Evolutionary conservation across 2,888 invertebrate genomes (phyloP), one percentile per base, ranked within the genome.

Genomic region (Amblyjoppa proteus): DNA sequence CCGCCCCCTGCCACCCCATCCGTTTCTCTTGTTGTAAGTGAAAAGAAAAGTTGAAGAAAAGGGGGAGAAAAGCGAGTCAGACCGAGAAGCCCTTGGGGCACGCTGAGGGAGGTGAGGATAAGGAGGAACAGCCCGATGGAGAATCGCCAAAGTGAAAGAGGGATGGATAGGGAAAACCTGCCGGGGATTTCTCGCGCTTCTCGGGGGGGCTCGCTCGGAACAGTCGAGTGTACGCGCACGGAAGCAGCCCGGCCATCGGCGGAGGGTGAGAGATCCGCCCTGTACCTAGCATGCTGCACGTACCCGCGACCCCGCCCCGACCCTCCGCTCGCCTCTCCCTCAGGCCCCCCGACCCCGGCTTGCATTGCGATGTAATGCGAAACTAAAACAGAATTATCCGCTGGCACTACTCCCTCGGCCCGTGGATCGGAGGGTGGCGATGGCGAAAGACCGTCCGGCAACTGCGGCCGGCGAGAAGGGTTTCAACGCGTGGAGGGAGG

Each of bases 361-460:
- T 91, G 89, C 91, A 89, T 90, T 89, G 90, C 90, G 88, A 91
- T 92, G 92, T 92, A 92, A 92, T 92, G 92, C 92, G 92, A 92
- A 92, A 92, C 92, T 92, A 92, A 92, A 92, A 92, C 92, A 92
- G 92, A 92, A 92, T 92, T 92, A 92, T 92, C 91, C 90, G 73
- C 73, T 88, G 87, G 78, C 89, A 90, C 91, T 49, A 16, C 4
- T 91, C 91, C 89, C 81, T 88, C 76, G 68, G 61, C 81, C 78
- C 56, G 74, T 34, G 69, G 64, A 53, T 66, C n/a, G 69, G 68
- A 34, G 70, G 25, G 75, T 31, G 70, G 74, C 49, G n/a, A 45
- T 20, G 56, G 38, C 49, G 28, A 56, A 49, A 49, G 13, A 49
- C 69, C 51, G 76, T 74, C 53, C 64, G 79, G 78, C 75, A 75